These are phyloP conservation scores for Martes martes DNA, from an alignment of 2,113 vertebrate species.

Conservation along the genomic window DNA sequence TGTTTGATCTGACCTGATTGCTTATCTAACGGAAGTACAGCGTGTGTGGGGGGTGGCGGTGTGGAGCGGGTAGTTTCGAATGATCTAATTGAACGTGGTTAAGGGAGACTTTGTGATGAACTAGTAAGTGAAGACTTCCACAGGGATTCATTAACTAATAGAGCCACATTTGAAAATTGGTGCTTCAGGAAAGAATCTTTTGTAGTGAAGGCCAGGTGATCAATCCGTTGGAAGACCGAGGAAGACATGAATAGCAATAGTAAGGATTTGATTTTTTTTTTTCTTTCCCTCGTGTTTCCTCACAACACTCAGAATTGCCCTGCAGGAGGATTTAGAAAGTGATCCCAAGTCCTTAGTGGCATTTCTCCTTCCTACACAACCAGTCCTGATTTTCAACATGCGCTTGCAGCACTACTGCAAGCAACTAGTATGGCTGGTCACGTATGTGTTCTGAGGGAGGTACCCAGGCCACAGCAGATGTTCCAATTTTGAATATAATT, in stretches of 20 bases:
- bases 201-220: background rate
- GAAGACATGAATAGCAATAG: background rate
- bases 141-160: background rate
- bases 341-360: background rate
- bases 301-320: background rate
- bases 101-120: background rate
- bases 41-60: too few relatives aligned
- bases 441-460: background rate
- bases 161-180: background rate
- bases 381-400: background rate
- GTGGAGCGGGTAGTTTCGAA: background rate
- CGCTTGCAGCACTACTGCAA: background rate
- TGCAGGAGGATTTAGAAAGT: background rate
- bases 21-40: background rate
- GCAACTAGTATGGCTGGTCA: conserved; percentile 28
- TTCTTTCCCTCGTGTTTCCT: background rate
- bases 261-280: background rate
- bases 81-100: background rate
- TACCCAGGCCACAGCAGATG: background rate
- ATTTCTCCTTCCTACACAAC: background rate
- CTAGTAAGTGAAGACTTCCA: background rate
- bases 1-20: background rate
- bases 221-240: background rate
- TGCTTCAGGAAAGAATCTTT: background rate
- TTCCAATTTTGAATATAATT: background rate